A percentile compares a stretch with the other conserved stretches of the same genome.
Conservation (phyloP, 1,140 invertebrate genomes). For the Lucilia cuprina region DNA sequence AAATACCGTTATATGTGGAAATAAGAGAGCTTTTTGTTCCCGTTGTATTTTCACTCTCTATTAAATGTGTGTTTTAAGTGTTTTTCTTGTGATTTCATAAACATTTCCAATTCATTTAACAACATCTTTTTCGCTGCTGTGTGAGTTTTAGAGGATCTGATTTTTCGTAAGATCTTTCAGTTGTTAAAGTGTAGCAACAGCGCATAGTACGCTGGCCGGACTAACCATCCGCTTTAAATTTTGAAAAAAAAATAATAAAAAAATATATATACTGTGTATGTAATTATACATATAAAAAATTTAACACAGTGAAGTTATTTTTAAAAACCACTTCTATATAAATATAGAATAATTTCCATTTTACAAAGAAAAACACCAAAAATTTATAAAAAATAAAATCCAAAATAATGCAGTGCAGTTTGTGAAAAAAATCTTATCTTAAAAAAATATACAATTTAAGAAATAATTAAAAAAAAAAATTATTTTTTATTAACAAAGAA, state of each 20-base stretch:
- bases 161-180: constrained; percentile 25
- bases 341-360: constrained; percentile 6
- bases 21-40: background rate
- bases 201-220: constrained; percentile 32
- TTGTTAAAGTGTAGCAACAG: constrained; percentile 39
- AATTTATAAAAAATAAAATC: background rate
- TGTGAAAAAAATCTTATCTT: background rate
- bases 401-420: constrained; percentile 27
- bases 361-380: background rate
- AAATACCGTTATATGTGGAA: constrained; percentile 9
- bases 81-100: background rate
- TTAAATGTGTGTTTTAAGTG: background rate
- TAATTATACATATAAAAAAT: background rate
- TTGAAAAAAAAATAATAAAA: constrained; percentile 21
- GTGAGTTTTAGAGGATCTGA: constrained; percentile 28
- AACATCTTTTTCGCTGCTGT: background rate
- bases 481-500: constrained; percentile 14
- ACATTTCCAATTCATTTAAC: background rate
- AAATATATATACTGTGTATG: background rate
- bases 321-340: constrained; percentile 35
- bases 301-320: constrained; percentile 38
- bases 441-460: background rate
- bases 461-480: background rate
- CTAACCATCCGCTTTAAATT: constrained; percentile 18
- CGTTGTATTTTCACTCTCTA: background rate